These are phyloP conservation scores for Anthopleura xanthogrammica DNA, from an alignment of 92 coral and sea anemone genomes.

Conservation along the genomic window DNA sequence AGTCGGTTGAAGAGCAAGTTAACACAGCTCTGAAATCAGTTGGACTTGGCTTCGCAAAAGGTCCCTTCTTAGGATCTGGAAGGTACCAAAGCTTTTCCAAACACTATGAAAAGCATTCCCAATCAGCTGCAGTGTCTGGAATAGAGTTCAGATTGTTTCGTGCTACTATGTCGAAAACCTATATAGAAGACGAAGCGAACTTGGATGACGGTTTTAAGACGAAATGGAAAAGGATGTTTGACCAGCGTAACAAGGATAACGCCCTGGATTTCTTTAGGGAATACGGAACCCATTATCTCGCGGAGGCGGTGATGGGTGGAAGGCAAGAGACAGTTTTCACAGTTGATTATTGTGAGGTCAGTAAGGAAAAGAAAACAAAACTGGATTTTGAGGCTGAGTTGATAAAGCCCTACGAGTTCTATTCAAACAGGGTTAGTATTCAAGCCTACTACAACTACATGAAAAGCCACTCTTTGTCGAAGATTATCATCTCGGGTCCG, in stretches of 20 bases:
- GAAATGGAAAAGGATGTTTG: neutral
- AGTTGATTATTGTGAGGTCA: neutral
- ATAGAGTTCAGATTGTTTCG: neutral
- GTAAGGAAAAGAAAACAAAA: neutral
- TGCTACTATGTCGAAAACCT: neutral
- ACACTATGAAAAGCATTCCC: neutral
- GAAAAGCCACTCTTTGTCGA: too few species aligned
- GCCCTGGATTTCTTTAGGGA: slow-evolving; percentile 23
- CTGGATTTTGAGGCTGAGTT: too few species aligned
- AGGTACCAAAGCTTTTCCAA: neutral
- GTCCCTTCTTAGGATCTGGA: neutral
- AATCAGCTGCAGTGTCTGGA: slow-evolving; percentile 2
- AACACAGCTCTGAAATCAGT: neutral
- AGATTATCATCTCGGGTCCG: neutral
- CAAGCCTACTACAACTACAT: too few species aligned
- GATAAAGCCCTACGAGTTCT: too few species aligned
- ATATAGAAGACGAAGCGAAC: slow-evolving; percentile 6
- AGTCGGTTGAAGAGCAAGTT: neutral
- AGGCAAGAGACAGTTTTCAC: too few species aligned
- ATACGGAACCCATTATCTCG: slow-evolving; percentile 3
- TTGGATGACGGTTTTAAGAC: slow-evolving; percentile 3
- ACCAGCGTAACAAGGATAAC: too few species aligned
- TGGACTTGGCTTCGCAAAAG: neutral
- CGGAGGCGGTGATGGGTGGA: too few species aligned
- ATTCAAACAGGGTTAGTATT: neutral